Evolutionary conservation across 2,113 vertebrate genomes (phyloP).

Genomic region (Paradoxurus hermaphroditus): DNA sequence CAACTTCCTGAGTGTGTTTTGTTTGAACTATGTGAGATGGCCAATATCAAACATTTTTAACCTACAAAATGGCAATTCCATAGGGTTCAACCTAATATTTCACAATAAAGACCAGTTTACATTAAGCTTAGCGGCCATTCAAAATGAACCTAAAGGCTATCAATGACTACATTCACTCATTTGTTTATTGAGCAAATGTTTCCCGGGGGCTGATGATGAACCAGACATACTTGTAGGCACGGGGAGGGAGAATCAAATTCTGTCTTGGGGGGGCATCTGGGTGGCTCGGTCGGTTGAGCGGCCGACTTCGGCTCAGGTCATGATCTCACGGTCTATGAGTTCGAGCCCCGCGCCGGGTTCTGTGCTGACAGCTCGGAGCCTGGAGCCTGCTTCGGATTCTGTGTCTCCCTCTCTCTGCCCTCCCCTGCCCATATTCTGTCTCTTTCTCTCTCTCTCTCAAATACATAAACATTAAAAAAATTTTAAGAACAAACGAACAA

Average conservation of each 20-base stretch:
- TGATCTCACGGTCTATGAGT: too few relatives aligned
- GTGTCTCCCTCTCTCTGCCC: too few relatives aligned
- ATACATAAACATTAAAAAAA: too few relatives aligned
- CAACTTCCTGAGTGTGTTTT: too few relatives aligned
- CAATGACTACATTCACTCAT: background rate
- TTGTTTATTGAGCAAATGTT: conserved; percentile 4
- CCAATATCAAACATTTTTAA: background rate
- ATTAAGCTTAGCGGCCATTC: conserved; percentile 6
- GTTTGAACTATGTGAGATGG: background rate
- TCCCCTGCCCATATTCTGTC: too few relatives aligned
- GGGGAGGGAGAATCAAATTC: background rate
- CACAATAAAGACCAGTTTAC: background rate
- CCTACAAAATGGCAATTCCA: background rate
- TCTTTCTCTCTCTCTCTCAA: too few relatives aligned
- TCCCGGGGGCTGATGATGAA: background rate
- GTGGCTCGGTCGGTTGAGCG: too few relatives aligned
- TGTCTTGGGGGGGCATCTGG: background rate
- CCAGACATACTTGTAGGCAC: background rate
- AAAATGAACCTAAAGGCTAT: background rate
- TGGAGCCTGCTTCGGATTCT: too few relatives aligned
- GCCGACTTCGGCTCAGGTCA: too few relatives aligned
- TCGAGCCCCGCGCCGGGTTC: too few relatives aligned
- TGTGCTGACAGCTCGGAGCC: too few relatives aligned
- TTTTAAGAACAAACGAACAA: background rate
- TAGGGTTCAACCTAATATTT: background rate